Percentiles rank a stretch among this genome's conserved stretches.
These are phyloP conservation scores for Capitulum mitella DNA, from an alignment of 2,888 invertebrate genomes.

Conservation along the genomic window DNA sequence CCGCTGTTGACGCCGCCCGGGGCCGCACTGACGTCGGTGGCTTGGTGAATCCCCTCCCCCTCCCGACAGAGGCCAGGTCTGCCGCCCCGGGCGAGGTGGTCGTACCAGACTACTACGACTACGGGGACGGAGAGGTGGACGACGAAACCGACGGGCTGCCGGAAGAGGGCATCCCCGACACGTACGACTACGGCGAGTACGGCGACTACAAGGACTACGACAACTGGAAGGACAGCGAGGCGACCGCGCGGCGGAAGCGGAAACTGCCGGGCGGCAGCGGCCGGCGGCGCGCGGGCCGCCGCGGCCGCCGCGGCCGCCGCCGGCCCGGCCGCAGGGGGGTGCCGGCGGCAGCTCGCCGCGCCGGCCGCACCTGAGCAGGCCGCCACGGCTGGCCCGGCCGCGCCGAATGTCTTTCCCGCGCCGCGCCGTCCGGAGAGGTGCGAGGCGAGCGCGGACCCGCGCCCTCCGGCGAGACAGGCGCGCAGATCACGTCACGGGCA, in stretches of 20 bases:
- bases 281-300: background rate
- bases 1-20: too few relatives aligned
- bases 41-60: background rate
- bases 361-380: too few relatives aligned
- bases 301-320: background rate
- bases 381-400: too few relatives aligned
- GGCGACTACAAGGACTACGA: background rate
- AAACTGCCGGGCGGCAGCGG: background rate
- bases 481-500: too few relatives aligned
- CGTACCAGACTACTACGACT: background rate
- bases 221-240: background rate
- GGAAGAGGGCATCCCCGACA: background rate
- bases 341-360: too few relatives aligned
- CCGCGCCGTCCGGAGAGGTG: too few relatives aligned
- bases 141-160: background rate
- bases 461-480: constrained; percentile 36
- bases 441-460: too few relatives aligned
- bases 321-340: too few relatives aligned
- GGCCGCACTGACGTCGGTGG: too few relatives aligned
- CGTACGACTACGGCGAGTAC: constrained; percentile 2
- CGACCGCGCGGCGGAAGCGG: background rate
- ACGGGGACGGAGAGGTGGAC: background rate
- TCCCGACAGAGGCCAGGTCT: background rate
- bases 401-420: too few relatives aligned
- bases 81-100: background rate